phyloP scores from a whole-genome alignment of 2,888 invertebrate genomes.

The Miltochrista miniata region DNA sequence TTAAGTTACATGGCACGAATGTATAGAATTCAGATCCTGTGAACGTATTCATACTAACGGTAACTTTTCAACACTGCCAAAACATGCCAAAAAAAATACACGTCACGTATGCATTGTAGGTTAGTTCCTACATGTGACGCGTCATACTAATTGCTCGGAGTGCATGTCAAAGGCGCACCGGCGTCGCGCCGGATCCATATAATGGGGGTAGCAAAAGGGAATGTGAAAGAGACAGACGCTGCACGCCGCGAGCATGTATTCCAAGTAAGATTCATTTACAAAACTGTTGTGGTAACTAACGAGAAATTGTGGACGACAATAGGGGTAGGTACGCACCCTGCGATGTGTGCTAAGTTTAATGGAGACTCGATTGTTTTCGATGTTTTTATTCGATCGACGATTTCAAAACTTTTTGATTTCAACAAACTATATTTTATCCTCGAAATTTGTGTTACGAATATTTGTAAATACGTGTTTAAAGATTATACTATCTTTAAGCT shows the following conservation, averaged over 20 bases:
- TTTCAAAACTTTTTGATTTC: constrained; percentile 3
- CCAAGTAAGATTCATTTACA: constrained; percentile 72
- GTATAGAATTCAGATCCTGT: too few relatives aligned
- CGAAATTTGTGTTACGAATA: too few relatives aligned
- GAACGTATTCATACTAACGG: too few relatives aligned
- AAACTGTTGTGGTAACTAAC: constrained; percentile 59
- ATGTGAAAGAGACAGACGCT: constrained; percentile 66
- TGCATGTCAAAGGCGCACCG: constrained; percentile 80
- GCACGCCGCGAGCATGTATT: constrained; percentile 54
- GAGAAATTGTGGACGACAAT: constrained; percentile 53
- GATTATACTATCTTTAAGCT: too few relatives aligned
- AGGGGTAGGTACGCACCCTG: constrained; percentile 16
- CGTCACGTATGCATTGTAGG: constrained; percentile 36
- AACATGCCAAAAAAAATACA: constrained; percentile 27
- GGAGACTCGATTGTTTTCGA: constrained; percentile 25
- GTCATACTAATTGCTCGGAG: constrained; percentile 80
- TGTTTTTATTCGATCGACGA: constrained; percentile 16
- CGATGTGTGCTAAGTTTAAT: constrained; percentile 16
- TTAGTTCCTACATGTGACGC: constrained; percentile 45
- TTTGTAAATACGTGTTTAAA: too few relatives aligned
- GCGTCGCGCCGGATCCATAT: constrained; percentile 78
- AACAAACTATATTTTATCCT: not conserved
- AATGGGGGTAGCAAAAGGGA: constrained; percentile 72
- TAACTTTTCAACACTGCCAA: too few relatives aligned
- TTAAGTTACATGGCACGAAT: too few relatives aligned